Evolutionary conservation across 1,140 invertebrate genomes (phyloP).

Genomic region (Tribolium madens): DNA sequence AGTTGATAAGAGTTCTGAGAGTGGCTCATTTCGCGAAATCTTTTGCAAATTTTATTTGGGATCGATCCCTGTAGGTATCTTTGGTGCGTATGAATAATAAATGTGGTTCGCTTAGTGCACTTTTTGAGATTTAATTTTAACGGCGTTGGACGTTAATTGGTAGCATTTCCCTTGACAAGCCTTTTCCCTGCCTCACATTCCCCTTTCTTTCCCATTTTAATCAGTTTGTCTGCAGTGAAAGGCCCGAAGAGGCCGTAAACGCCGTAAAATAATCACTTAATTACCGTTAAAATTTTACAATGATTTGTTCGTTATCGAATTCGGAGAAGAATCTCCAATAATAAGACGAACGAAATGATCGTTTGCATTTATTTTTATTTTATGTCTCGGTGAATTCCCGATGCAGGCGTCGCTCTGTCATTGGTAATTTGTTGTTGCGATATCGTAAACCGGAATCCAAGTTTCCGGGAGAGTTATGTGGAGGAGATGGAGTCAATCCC

Average conservation of each 20-base stretch:
- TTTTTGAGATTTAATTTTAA: slow-evolving; percentile 40
- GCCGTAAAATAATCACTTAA: slow-evolving; percentile 23
- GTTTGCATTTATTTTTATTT: not conserved
- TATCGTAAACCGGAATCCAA: not conserved
- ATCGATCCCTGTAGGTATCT: slow-evolving; percentile 14
- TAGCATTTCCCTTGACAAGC: slow-evolving; percentile 29
- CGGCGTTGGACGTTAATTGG: slow-evolving; percentile 24
- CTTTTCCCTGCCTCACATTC: not conserved
- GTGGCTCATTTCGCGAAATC: too few relatives aligned
- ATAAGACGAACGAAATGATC: not conserved
- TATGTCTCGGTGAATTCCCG: not conserved
- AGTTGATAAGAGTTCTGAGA: too few relatives aligned
- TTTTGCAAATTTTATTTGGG: slow-evolving; percentile 27
- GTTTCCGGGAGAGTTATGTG: not conserved
- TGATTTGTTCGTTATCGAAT: not conserved
- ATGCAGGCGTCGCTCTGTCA: not conserved
- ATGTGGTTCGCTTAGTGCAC: slow-evolving; percentile 5
- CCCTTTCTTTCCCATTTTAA: slow-evolving; percentile 28
- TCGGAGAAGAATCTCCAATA: too few relatives aligned
- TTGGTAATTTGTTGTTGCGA: slow-evolving; percentile 18
- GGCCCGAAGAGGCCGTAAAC: slow-evolving; percentile 17
- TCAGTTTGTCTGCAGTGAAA: slow-evolving; percentile 22
- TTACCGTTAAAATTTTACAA: slow-evolving; percentile 4
- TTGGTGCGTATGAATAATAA: slow-evolving; percentile 36
- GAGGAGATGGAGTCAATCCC: slow-evolving; percentile 48